phyloP scores from a whole-genome alignment of 2,113 vertebrate species.

The Guaruba guarouba region DNA sequence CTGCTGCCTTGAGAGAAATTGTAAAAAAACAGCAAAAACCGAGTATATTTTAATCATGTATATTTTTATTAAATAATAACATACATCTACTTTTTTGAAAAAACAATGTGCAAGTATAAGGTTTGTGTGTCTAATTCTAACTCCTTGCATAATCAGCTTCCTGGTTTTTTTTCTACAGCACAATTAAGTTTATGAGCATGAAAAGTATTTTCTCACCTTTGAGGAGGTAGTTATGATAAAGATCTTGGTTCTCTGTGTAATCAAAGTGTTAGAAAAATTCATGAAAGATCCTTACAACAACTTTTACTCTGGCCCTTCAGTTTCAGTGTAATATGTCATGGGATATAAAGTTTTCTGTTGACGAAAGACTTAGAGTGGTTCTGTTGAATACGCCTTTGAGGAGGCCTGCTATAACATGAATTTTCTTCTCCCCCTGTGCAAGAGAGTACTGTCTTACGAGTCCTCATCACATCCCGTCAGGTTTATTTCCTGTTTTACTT shows the following conservation, averaged over 20 bases:
- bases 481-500: neutral
- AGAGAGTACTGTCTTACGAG: neutral
- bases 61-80: constrained; percentile 37
- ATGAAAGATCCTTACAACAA: neutral
- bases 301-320: neutral
- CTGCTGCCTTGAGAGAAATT: constrained; percentile 32
- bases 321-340: neutral
- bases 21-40: neutral
- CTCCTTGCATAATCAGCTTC: neutral
- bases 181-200: neutral
- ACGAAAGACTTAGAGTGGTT: neutral
- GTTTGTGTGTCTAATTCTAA: constrained; percentile 10
- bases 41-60: constrained; percentile 40
- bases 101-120: neutral
- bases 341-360: neutral
- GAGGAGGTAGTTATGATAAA: neutral
- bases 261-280: neutral
- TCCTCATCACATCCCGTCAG: neutral
- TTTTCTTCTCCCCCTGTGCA: neutral
- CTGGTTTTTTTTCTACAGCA: neutral
- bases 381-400: neutral
- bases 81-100: neutral
- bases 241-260: neutral
- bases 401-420: neutral
- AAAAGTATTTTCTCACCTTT: neutral